Conservation (phyloP, 23 tunicate genomes). For the Halocynthia aurantium region DNA sequence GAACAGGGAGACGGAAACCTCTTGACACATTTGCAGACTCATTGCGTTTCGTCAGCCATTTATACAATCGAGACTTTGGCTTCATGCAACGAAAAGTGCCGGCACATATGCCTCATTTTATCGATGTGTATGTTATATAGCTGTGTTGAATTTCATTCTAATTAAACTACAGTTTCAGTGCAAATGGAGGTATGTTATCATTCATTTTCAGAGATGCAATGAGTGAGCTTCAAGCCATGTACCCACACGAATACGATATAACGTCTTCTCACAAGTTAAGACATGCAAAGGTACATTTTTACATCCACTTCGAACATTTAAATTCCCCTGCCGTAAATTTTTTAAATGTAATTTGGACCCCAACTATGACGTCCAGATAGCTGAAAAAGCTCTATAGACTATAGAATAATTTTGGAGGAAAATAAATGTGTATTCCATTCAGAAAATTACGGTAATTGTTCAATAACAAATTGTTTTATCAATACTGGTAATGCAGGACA, state of each 20-base stretch:
- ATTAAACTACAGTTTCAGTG: neutral
- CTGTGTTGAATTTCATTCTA: neutral
- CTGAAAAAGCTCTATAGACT: neutral
- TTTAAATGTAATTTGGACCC: too few species aligned
- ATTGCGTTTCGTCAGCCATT: constrained; percentile 57
- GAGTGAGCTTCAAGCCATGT: constrained; percentile 60
- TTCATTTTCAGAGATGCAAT: constrained; percentile 42
- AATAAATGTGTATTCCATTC: neutral
- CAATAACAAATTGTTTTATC: too few species aligned
- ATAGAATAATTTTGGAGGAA: neutral
- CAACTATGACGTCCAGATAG: too few species aligned
- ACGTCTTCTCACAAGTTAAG: constrained; percentile 87
- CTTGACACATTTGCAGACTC: constrained; percentile 90
- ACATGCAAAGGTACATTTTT: constrained; percentile 47
- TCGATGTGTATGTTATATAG: constrained; percentile 37
- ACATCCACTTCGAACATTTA: neutral
- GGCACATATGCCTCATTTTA: constrained; percentile 88
- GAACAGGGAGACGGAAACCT: constrained; percentile 29
- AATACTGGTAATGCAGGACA: constrained; percentile 46
- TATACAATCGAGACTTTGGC: constrained; percentile 72
- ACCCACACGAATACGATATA: constrained; percentile 61
- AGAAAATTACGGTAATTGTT: neutral
- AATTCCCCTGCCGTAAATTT: too few species aligned
- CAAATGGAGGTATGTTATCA: neutral
- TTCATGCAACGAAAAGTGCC: constrained; percentile 79